Percentiles rank a stretch among this genome's conserved stretches.
Conservation (phyloP, 2,113 vertebrate species). For the Hippocampus abdominalis region DNA sequence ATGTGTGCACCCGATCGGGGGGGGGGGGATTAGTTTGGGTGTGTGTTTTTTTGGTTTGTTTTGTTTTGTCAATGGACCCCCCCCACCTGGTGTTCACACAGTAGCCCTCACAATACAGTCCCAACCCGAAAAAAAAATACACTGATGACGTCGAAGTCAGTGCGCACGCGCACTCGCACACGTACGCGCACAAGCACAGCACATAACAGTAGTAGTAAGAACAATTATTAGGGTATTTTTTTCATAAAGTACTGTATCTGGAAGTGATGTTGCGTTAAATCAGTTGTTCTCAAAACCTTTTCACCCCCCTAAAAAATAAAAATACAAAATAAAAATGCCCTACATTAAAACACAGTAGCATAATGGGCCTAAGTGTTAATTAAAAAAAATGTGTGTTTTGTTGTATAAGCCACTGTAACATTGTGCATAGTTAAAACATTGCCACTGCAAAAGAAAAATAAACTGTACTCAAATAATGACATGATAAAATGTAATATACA, state of each 20-base stretch:
- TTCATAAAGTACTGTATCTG: background rate
- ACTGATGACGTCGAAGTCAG: constrained; percentile 49
- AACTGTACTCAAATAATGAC: too few relatives aligned
- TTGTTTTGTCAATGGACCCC: constrained; percentile 42
- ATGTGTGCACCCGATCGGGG: constrained; percentile 45
- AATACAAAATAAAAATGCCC: too few relatives aligned
- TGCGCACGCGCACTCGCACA: constrained; percentile 27
- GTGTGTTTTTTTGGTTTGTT: background rate
- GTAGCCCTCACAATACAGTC: constrained; percentile 54
- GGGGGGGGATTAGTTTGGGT: constrained; percentile 21
- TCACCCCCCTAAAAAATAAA: too few relatives aligned
- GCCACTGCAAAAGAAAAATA: too few relatives aligned
- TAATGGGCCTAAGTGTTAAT: too few relatives aligned
- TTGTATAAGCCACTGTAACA: too few relatives aligned
- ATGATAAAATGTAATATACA: too few relatives aligned
- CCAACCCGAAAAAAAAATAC: constrained; percentile 54
- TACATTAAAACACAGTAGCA: too few relatives aligned
- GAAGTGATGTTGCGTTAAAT: background rate
- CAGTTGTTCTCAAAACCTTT: background rate
- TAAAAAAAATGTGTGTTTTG: too few relatives aligned
- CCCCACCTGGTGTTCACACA: constrained; percentile 54
- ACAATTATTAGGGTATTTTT: background rate
- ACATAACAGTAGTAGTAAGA: background rate
- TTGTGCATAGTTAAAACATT: too few relatives aligned
- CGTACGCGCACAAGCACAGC: background rate